Evolutionary conservation across 2,888 invertebrate genomes (phyloP).

Genomic region (Trachelus stipa): DNA sequence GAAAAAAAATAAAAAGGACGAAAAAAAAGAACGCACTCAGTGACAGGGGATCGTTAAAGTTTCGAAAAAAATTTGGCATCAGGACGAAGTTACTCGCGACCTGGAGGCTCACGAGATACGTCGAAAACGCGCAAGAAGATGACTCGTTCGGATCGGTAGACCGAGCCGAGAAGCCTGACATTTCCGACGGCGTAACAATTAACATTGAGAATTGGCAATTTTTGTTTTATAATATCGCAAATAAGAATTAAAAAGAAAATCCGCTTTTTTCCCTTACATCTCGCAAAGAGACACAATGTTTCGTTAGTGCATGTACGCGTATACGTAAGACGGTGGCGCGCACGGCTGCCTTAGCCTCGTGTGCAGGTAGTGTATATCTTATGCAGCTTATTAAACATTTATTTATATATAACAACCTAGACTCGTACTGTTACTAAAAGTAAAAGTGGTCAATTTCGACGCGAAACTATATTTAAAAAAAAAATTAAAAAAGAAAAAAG

Average conservation of each 20-base stretch:
- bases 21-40: not conserved
- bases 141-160: not conserved
- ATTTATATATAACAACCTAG: conserved; percentile 44
- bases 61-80: not conserved
- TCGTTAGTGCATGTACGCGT: conserved; percentile 4
- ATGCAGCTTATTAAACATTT: conserved; percentile 44
- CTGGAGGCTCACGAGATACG: conserved; percentile 29
- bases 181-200: not conserved
- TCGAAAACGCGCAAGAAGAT: not conserved
- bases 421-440: conserved; percentile 42
- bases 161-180: not conserved
- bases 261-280: conserved; percentile 21
- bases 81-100: not conserved
- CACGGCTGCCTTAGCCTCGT: conserved; percentile 38
- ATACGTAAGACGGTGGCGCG: conserved; percentile 11
- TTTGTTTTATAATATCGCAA: not conserved
- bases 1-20: no score
- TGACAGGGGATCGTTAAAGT: not conserved
- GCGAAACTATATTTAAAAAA: conserved; percentile 38
- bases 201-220: not conserved
- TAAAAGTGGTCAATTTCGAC: conserved; percentile 46
- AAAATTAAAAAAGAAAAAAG: not conserved
- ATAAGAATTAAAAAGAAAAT: conserved; percentile 29
- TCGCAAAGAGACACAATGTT: not conserved
- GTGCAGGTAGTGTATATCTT: conserved; percentile 41